Evolutionary conservation across 2,113 vertebrate species (phyloP).

Genomic region (Strix aluco): DNA sequence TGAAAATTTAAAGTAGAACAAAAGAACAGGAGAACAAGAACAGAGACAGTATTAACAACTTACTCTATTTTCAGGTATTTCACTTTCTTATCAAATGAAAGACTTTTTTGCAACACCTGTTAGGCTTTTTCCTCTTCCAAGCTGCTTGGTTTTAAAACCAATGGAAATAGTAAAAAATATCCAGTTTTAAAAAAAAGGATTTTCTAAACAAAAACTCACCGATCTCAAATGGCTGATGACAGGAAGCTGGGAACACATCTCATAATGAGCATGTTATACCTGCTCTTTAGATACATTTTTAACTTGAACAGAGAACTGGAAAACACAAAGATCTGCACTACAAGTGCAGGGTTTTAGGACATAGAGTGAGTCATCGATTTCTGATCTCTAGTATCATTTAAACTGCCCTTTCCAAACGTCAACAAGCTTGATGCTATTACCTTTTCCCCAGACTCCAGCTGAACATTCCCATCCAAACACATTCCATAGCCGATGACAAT

Average conservation of each 20-base stretch:
- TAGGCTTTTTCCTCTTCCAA: neutral
- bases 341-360: neutral
- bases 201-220: neutral
- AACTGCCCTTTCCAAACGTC: neutral
- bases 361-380: neutral
- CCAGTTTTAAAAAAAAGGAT: neutral
- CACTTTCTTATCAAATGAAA: neutral
- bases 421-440: neutral
- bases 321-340: neutral
- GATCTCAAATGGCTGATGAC: neutral
- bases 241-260: neutral
- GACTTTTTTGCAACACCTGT: neutral
- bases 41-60: neutral
- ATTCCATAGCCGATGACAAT: constrained; percentile 36
- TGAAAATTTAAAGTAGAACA: neutral
- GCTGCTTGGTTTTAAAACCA: neutral
- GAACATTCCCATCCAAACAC: constrained; percentile 19
- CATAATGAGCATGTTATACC: neutral
- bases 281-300: neutral
- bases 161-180: neutral
- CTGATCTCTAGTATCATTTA: neutral
- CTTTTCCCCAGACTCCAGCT: constrained; percentile 11
- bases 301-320: neutral
- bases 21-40: neutral
- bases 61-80: neutral